A percentile compares a stretch with the other conserved stretches of the same genome.
Evolutionary conservation across 2,113 vertebrate species (phyloP).

Genomic region (Chaenogobius annularis): DNA sequence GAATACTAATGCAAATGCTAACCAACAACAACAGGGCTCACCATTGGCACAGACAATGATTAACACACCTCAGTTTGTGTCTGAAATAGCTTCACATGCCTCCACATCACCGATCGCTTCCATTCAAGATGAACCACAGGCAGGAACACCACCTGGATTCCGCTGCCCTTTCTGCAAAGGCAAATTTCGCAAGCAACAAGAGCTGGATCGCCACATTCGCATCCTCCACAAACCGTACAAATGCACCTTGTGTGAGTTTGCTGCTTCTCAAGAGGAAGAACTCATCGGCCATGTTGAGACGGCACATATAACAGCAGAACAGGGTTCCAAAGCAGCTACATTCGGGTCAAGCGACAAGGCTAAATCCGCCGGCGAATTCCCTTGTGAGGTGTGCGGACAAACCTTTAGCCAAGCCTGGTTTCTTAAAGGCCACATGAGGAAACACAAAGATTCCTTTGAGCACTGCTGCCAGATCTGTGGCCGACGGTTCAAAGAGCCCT

Average conservation of each 20-base stretch:
- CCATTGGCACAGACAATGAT: slow-evolving; percentile 70
- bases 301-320: slow-evolving; percentile 91
- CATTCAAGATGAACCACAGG: slow-evolving; percentile 80
- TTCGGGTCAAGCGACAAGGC: slow-evolving; percentile 78
- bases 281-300: slow-evolving; percentile 96
- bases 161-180: slow-evolving; percentile 98
- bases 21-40: slow-evolving; percentile 75
- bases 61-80: slow-evolving; percentile 41
- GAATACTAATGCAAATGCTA: slow-evolving; percentile 16
- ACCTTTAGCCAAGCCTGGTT: slow-evolving; percentile 99
- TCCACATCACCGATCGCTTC: slow-evolving; percentile 79
- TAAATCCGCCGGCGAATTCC: slow-evolving; percentile 88
- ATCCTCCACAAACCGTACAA: slow-evolving; percentile 99
- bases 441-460: slow-evolving; percentile 99
- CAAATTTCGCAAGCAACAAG: slow-evolving; percentile 97
- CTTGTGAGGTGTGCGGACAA: slow-evolving; percentile 95
- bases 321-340: slow-evolving; percentile 79
- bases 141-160: slow-evolving; percentile 82
- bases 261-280: slow-evolving; percentile 94
- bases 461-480: slow-evolving; percentile 98
- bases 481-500: slow-evolving; percentile 97
- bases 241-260: slow-evolving; percentile 96
- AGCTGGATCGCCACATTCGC: slow-evolving; percentile 94
- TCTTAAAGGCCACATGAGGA: slow-evolving; percentile 98
- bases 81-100: slow-evolving; percentile 77